These are phyloP conservation scores for Anodontia alba DNA, from an alignment of 2,888 invertebrate genomes.

Conservation along the genomic window DNA sequence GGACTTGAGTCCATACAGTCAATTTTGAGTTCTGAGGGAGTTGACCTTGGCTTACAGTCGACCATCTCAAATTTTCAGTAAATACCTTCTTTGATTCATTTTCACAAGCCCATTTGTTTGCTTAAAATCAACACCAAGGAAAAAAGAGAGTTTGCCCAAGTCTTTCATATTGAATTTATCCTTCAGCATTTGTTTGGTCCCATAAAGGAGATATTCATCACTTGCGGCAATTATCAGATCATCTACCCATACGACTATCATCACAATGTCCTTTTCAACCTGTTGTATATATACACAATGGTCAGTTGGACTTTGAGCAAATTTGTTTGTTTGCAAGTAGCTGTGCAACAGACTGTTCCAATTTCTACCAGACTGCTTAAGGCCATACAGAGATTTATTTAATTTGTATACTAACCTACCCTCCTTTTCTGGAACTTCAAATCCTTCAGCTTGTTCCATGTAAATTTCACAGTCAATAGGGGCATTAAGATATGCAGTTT, in stretches of 20 bases:
- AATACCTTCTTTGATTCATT: background rate
- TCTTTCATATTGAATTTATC: slow-evolving; percentile 52
- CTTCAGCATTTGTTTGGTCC: slow-evolving; percentile 26
- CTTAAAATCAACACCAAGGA: slow-evolving; percentile 30
- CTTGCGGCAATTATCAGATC: slow-evolving; percentile 29
- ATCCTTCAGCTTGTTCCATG: slow-evolving; percentile 57
- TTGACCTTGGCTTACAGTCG: background rate
- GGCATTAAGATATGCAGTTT: slow-evolving; percentile 56
- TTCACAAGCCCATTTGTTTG: slow-evolving; percentile 1
- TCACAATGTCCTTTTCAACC: slow-evolving; percentile 20
- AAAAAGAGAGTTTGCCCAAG: slow-evolving; percentile 35
- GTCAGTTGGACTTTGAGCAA: slow-evolving; percentile 29
- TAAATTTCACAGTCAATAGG: slow-evolving; percentile 60
- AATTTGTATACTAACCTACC: slow-evolving; percentile 37
- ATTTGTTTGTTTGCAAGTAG: slow-evolving; percentile 32
- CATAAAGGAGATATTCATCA: background rate
- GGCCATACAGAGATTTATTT: slow-evolving; percentile 58
- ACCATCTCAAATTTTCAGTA: slow-evolving; percentile 3
- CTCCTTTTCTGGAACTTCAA: slow-evolving; percentile 27
- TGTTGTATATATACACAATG: slow-evolving; percentile 33
- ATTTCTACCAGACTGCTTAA: slow-evolving; percentile 59
- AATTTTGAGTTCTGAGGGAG: background rate
- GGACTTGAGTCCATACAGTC: background rate
- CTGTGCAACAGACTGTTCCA: slow-evolving; percentile 50
- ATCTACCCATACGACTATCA: slow-evolving; percentile 39